Base-by-base conservation (phyloP, 2,797 vertebrate genomes). In the Clarias pachynema region DNA sequence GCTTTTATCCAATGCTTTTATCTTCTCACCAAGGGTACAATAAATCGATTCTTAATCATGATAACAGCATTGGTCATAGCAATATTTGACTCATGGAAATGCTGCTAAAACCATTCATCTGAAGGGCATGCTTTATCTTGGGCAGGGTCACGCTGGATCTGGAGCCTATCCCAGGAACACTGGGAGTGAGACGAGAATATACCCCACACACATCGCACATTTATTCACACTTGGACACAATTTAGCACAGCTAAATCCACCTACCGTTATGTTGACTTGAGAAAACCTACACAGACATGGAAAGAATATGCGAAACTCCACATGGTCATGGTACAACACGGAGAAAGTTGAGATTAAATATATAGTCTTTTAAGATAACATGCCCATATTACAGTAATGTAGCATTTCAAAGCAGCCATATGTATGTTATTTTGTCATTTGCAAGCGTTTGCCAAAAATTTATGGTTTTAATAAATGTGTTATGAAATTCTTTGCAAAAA, bases 31-130 rank as follows among this genome's bases (percentile, higher is more conserved):
- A 79, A 60, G 18, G 16, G 57, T 68, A 22, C 37, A 75, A 83
- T 83, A 83, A 83, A 74, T 79, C 8, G 4, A 49, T 79, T 79
- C 14, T 60, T 60, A 59, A 82, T 70, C 24, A 60, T 72, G n/a
- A 72, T 44, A 60, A 62, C 37, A 22, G 7, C 24, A 62, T 31
- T 53, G 59, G 37, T 74, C 7, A 49, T 74, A 8, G 57, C n/a
- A 22, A 20, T 73, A 68, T 18, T n/a, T 65, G 22, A 26, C 44
- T 56, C 1, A 20, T 62, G 12, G 20, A 60, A 44, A 73, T 60
- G 69, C 57, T 83, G 37, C 18, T 22, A 26, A 44, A 66, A 65
- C n/a, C 7, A 63, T 49, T 63, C 3, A n/a, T 62, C 73, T 57
- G 56, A 31, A 62, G 77, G 31, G 7, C 3, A 7, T 44, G 24